Evolutionary conservation across 2,888 invertebrate genomes (phyloP).

Genomic region (Dynastes maya): DNA sequence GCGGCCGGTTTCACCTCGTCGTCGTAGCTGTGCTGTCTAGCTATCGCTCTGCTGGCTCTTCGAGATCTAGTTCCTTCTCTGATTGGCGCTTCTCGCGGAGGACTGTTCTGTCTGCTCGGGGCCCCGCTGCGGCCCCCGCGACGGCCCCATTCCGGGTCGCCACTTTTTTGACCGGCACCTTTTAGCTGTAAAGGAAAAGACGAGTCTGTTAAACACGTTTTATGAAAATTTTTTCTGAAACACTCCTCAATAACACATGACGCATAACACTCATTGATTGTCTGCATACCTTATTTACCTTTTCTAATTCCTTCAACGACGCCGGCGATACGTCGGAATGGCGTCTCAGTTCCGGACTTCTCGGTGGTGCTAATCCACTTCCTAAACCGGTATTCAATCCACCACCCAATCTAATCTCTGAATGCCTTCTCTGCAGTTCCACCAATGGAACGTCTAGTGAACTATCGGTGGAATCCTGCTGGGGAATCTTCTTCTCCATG

Average conservation of each 20-base stretch:
- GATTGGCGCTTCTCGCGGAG: conserved; percentile 70
- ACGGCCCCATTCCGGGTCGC: conserved; percentile 74
- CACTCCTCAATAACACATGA: too few species aligned
- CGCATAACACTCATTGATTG: neutral
- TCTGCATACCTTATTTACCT: conserved; percentile 73
- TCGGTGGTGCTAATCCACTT: conserved; percentile 84
- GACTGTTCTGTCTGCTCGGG: conserved; percentile 76
- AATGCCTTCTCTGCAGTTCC: conserved; percentile 87
- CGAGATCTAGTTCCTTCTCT: conserved; percentile 71
- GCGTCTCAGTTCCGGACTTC: conserved; percentile 86
- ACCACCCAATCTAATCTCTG: conserved; percentile 81
- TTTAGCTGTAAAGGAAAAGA: conserved; percentile 73
- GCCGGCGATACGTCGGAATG: conserved; percentile 92
- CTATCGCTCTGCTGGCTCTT: conserved; percentile 75
- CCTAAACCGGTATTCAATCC: conserved; percentile 73
- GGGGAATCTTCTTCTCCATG: conserved; percentile 79
- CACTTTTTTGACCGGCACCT: conserved; percentile 75
- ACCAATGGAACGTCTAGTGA: conserved; percentile 85
- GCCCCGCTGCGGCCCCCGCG: conserved; percentile 76
- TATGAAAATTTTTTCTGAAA: neutral
- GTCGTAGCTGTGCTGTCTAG: conserved; percentile 88
- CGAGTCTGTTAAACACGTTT: too few species aligned
- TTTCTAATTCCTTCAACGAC: conserved; percentile 90
- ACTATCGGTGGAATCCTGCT: conserved; percentile 90
- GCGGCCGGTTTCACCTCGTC: conserved; percentile 75